Evolutionary conservation across 2,888 invertebrate genomes (phyloP).

Genomic region (Panzeria rudis): DNA sequence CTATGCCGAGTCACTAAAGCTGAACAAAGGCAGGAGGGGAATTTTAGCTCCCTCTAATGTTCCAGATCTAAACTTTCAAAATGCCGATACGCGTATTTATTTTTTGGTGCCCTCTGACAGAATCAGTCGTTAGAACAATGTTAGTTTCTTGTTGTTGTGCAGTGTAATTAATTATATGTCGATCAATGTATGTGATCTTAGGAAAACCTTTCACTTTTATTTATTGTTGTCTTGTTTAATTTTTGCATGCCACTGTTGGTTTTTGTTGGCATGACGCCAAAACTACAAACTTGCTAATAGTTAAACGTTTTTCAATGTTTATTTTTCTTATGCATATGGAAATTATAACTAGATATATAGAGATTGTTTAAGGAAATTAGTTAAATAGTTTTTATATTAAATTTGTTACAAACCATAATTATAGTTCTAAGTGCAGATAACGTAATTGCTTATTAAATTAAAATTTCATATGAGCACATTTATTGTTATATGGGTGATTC

Average conservation of each 20-base stretch:
- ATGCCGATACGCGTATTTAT: no score
- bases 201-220: conserved; percentile 54
- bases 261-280: neutral
- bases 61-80: no score
- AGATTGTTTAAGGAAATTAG: neutral
- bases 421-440: neutral
- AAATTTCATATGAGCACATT: neutral
- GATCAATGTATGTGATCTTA: neutral
- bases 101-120: no score
- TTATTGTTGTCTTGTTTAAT: neutral
- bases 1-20: no score
- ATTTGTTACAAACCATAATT: neutral
- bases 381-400: neutral
- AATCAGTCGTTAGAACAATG: no score
- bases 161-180: no score
- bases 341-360: neutral
- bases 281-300: neutral
- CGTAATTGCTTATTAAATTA: neutral
- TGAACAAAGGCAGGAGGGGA: no score
- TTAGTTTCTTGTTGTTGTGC: no score
- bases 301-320: neutral
- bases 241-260: conserved; percentile 10
- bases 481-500: no score
- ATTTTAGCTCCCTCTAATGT: no score
- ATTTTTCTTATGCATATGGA: neutral